phyloP scores from a whole-genome alignment of 2,113 vertebrate species.

The Diadophis punctatus region DNA sequence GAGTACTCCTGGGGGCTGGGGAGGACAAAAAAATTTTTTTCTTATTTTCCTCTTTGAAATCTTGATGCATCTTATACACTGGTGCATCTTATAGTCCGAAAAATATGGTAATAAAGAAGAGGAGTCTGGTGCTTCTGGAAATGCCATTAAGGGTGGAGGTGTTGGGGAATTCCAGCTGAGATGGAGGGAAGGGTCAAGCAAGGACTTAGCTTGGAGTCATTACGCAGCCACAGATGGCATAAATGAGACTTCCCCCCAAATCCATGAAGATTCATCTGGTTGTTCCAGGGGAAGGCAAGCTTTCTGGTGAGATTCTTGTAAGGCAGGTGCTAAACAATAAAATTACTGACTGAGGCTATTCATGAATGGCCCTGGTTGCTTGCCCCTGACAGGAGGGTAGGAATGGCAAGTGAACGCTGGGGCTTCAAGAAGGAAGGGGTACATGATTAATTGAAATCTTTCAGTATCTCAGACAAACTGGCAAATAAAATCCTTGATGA shows the following conservation, averaged over 20 bases:
- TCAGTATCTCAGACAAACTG: not conserved
- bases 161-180: not conserved
- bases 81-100: too few species aligned
- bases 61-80: too few species aligned
- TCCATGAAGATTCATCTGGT: not conserved
- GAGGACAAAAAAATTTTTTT: too few species aligned
- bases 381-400: not conserved
- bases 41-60: too few species aligned
- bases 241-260: not conserved
- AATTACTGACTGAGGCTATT: not conserved
- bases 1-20: too few species aligned
- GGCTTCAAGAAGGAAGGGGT: not conserved
- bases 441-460: not conserved
- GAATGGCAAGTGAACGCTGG: not conserved
- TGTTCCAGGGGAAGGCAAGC: not conserved
- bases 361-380: not conserved
- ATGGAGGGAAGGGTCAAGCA: not conserved
- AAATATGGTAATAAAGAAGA: too few species aligned
- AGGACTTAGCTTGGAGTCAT: not conserved
- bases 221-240: rapidly evolving
- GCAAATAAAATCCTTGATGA: not conserved
- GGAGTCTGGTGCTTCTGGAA: not conserved
- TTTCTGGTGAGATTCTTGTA: not conserved
- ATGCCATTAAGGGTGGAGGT: not conserved
- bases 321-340: not conserved